Conservation (phyloP, 2,888 invertebrate species). For the Biston stratarius region DNA sequence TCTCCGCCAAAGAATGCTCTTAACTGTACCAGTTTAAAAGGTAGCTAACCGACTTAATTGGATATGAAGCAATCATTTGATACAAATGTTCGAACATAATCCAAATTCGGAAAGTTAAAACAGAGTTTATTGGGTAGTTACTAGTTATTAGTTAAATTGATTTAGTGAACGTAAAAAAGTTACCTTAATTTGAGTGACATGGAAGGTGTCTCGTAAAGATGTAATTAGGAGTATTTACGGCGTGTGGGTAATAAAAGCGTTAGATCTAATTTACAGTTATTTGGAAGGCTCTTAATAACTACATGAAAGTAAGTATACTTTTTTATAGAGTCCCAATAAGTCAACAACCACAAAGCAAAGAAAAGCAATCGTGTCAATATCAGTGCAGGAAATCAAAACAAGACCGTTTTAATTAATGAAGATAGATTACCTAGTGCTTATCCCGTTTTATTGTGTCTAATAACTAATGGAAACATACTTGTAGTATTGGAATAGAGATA, state of each 20-base stretch:
- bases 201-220: slow-evolving; percentile 39
- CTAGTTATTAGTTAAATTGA: slow-evolving; percentile 37
- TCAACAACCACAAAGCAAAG: slow-evolving; percentile 6
- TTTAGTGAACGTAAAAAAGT: slow-evolving; percentile 38
- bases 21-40: slow-evolving; percentile 16
- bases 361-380: slow-evolving; percentile 15
- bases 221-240: slow-evolving; percentile 43
- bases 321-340: background rate
- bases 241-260: slow-evolving; percentile 21
- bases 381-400: slow-evolving; percentile 16
- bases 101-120: slow-evolving; percentile 32
- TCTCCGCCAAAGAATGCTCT: slow-evolving; percentile 55
- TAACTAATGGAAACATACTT: background rate
- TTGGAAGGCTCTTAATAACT: slow-evolving; percentile 4
- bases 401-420: slow-evolving; percentile 17
- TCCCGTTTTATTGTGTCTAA: slow-evolving; percentile 3
- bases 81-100: slow-evolving; percentile 31
- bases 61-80: slow-evolving; percentile 33
- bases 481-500: slow-evolving; percentile 1
- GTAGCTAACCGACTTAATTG: slow-evolving; percentile 39
- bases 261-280: slow-evolving; percentile 22
- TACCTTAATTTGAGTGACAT: slow-evolving; percentile 40
- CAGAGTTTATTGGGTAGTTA: slow-evolving; percentile 22
- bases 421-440: slow-evolving; percentile 20
- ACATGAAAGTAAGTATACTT: background rate